Evolutionary conservation across 2,113 vertebrate genomes (phyloP), one percentile per base, ranked within the genome.

Genomic region (Calidris pygmaea): DNA sequence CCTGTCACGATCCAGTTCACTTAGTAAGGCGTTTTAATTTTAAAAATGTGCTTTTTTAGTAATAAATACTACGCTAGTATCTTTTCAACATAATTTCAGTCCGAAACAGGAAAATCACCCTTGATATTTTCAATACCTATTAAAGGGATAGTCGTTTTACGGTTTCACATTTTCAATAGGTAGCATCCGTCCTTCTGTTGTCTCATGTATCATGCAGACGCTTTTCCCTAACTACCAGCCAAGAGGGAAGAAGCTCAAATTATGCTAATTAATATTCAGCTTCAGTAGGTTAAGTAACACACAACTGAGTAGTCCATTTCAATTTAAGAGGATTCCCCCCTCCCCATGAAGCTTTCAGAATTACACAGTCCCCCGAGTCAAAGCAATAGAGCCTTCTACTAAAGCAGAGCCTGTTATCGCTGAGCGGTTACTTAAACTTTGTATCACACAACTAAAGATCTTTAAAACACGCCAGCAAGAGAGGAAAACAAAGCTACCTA

Each of bases 21-120:
- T n/a, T n/a, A n/a, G n/a, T n/a, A n/a, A 6, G 18, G 35, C 41
- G 15, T 34, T 37, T 68, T 23, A 34, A 5, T 53, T 60, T 63
- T 4, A 5, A 26, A 89, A 39, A 18, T 3, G 17, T 3, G 27
- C 3, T 1, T 14, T 47, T 47, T 47, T 52, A 3, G 1, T 35
- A n/a, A n/a, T 7, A 68, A 87, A 67, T 24, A 9, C 71, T 50
- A 17, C 3, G 3, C 24, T 43, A 8, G 4, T 7, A 3, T 34
- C 30, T 27, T 79, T 58, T 41, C 23, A 45, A 74, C 26, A 9
- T 4, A 7, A 5, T 48, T 83, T 56, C 14, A 6, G 21, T 17
- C 52, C 55, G 14, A 13, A 48, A 26, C 4, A 17, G 78, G 52
- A 71, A 81, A 86, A 19, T 1, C 29, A 19, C 5, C 52, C 65